Conservation (phyloP, 2,797 vertebrate genomes). For the Cirrhinus molitorella region DNA sequence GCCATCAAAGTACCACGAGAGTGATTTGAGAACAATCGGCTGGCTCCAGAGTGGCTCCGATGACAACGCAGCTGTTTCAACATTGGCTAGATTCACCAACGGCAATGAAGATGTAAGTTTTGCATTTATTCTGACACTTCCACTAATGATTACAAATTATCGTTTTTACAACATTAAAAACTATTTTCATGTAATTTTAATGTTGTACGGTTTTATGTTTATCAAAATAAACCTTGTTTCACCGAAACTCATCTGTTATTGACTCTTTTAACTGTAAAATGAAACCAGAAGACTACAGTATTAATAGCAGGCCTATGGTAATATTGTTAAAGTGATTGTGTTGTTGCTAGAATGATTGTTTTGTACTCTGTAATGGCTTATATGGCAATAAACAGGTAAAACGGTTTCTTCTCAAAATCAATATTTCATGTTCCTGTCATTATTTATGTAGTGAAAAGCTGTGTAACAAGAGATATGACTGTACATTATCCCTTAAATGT, state of each 20-base stretch:
- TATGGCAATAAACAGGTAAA: background rate
- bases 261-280: background rate
- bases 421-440: conserved; percentile 1
- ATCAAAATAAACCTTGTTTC: background rate
- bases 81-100: background rate
- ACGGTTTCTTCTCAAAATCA: background rate
- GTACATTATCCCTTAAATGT: background rate
- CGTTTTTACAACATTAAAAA: background rate
- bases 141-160: background rate
- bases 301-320: background rate
- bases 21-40: background rate
- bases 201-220: background rate
- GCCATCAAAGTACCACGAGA: background rate
- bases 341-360: background rate
- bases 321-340: background rate
- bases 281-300: background rate
- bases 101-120: background rate
- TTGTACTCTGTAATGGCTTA: background rate
- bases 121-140: background rate
- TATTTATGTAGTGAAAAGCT: background rate
- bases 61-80: too few relatives aligned
- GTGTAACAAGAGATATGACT: background rate
- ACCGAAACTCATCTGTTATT: background rate
- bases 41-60: background rate
- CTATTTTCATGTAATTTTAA: background rate